Conservation (phyloP, 2,888 invertebrate genomes). For the Cryptophagus acutangulus region DNA sequence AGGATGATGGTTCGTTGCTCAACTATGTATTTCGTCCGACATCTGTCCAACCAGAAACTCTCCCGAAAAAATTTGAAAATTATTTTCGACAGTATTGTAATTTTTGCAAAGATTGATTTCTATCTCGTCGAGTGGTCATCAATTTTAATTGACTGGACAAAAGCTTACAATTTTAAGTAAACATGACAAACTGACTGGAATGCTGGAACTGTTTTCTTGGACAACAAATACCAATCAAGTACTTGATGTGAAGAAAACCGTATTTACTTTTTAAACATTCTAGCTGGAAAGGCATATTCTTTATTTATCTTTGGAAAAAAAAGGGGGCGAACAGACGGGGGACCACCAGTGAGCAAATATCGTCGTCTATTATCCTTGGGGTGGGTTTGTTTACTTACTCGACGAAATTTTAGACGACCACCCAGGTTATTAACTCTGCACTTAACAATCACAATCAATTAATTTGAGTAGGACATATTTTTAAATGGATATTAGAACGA, state of each 20-base stretch:
- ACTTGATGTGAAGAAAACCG: conserved; percentile 2
- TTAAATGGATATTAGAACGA: too few species aligned
- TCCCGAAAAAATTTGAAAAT: too few species aligned
- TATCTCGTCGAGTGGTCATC: too few species aligned
- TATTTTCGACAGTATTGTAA: too few species aligned
- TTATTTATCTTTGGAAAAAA: too few species aligned
- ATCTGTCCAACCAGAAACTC: conserved; percentile 4
- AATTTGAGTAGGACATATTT: not conserved
- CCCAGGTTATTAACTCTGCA: conserved; percentile 15
- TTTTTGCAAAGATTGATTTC: too few species aligned
- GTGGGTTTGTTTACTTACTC: conserved; percentile 29
- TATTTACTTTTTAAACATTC: conserved; percentile 12
- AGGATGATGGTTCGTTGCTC: conserved; percentile 12
- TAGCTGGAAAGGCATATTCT: not conserved
- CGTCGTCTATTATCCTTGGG: conserved; percentile 32
- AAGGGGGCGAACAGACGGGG: too few species aligned
- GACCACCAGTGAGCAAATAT: conserved; percentile 37
- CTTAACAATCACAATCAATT: not conserved
- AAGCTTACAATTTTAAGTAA: too few species aligned
- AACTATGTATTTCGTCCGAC: conserved; percentile 6
- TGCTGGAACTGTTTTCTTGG: conserved; percentile 9
- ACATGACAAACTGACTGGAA: too few species aligned
- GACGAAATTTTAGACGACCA: conserved; percentile 30
- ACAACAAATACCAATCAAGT: conserved; percentile 10
- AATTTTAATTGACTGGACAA: too few species aligned